These are phyloP conservation scores for Volucella inflata DNA, from an alignment of 2,888 invertebrate species.

Conservation along the genomic window DNA sequence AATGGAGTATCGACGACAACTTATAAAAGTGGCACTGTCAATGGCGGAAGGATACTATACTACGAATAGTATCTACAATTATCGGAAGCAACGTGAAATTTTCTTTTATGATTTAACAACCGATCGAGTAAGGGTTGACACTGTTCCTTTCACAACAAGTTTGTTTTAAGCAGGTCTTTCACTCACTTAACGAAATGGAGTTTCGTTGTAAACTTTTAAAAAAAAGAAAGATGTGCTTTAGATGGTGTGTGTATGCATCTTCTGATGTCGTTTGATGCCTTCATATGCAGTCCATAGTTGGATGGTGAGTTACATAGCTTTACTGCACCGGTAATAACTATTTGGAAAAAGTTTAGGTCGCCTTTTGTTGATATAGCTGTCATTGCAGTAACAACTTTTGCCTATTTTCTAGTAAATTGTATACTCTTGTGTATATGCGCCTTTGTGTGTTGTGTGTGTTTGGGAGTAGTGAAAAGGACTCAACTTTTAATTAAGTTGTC, in stretches of 20 bases:
- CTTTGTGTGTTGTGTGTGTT: no score
- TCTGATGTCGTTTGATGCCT: neutral
- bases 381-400: neutral
- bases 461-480: slow-evolving; percentile 4
- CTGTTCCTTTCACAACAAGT: neutral
- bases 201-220: neutral
- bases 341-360: neutral
- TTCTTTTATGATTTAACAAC: slow-evolving; percentile 34
- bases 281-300: neutral
- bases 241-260: neutral
- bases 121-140: neutral
- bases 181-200: neutral
- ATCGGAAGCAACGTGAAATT: slow-evolving; percentile 3
- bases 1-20: slow-evolving; percentile 14
- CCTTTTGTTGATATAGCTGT: neutral
- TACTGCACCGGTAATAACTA: neutral
- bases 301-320: neutral
- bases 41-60: slow-evolving; percentile 7
- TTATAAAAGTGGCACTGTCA: neutral
- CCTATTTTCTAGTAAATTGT: neutral
- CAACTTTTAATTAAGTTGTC: slow-evolving; percentile 59
- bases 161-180: neutral
- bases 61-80: no score
- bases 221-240: neutral
- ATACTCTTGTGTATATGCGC: no score